Base-by-base conservation (phyloP, 2,113 vertebrate genomes). In the Callaeas wilsoni region DNA sequence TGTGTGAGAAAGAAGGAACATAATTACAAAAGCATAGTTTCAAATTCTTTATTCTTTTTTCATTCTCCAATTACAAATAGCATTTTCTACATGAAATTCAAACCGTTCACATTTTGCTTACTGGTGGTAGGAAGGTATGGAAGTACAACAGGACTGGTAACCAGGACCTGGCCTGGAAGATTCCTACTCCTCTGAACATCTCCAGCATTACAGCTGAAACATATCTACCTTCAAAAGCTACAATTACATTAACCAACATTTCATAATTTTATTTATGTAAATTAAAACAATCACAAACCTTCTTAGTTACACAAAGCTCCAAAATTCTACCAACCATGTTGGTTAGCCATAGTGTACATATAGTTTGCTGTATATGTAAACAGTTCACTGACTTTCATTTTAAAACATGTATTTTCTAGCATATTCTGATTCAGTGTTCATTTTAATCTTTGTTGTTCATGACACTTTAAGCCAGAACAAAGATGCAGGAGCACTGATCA, bases 401-500 rank as follows among this genome's bases (percentile, higher is more conserved):
- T 4, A 33, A 90, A 56, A 57, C 27, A 41, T 0, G 0, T 37
- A 10, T 82, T 75, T 83, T 60, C 33, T 44, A 91, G 26, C 25
- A 55, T 88, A 44, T 59, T 95, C 44, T 60, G 32, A 69, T 57
- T 60, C 71, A 65, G 29, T 56, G 26, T 70, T 65, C 64, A 77
- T 68, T 75, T 92, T 74, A 46, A 37, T 35, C 55, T 77, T 87
- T 21, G 32, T 25, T 76, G 37, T 33, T 90, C 44, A 59, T 46
- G 59, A 90, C 19, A 84, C 71, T 60, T 35, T 77, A 93, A 93
- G 33, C 11, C 30, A 68, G 73, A 86, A 65, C 23, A 94, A 76
- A 92, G 75, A 93, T 63, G 52, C 93, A 96, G n/a, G n/a, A 84
- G 64, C 33, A 89, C 44, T 55, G 75, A 96, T 97, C 95, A 93